These are phyloP conservation scores for Lepidotrigona ventralis DNA, from an alignment of 1,140 invertebrate genomes.

Conservation along the genomic window DNA sequence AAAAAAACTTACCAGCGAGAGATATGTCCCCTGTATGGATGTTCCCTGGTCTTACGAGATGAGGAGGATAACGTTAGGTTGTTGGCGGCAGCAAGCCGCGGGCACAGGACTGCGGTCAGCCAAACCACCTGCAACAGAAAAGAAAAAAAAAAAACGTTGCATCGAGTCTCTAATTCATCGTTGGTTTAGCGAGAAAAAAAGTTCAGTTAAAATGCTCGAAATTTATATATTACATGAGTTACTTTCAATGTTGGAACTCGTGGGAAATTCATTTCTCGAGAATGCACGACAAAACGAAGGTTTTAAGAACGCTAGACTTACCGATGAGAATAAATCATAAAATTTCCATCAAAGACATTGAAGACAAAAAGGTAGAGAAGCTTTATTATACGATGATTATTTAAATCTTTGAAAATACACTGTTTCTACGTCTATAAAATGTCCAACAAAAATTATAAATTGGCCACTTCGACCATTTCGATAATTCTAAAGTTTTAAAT, in stretches of 20 bases:
- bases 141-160: conserved; percentile 1
- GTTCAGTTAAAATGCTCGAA: not conserved
- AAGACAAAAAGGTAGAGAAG: no score
- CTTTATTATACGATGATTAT: no score
- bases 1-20: conserved; percentile 64
- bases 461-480: no score
- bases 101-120: conserved; percentile 79
- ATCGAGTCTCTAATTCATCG: not conserved
- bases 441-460: no score
- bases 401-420: no score
- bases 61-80: conserved; percentile 74
- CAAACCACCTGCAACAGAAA: conserved; percentile 76
- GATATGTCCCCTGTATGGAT: conserved; percentile 73
- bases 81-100: conserved; percentile 77
- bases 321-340: no score
- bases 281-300: not conserved
- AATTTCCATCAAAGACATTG: no score
- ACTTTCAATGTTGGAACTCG: not conserved
- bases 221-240: not conserved
- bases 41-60: conserved; percentile 72
- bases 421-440: no score
- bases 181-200: not conserved
- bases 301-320: no score
- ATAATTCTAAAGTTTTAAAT: no score
- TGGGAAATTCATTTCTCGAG: not conserved